These are phyloP conservation scores for Aplidium turbinatum DNA, from an alignment of 23 tunicate genomes.

Conservation along the genomic window DNA sequence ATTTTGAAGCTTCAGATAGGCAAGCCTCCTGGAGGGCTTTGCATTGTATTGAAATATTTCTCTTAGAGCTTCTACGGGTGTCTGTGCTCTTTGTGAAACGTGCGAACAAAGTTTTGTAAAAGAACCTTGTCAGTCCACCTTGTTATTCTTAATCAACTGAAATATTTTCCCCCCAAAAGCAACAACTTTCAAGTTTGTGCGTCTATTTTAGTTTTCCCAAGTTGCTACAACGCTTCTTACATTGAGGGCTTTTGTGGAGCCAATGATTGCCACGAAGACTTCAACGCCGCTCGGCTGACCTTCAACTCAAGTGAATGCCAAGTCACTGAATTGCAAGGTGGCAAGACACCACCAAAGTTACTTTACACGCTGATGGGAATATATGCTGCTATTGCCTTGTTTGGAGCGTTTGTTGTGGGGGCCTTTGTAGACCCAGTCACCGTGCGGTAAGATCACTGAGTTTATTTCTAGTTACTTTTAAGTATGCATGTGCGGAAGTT, in stretches of 20 bases:
- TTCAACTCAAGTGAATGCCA: constrained; percentile 44
- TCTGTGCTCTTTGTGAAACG: too few relatives aligned
- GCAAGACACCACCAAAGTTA: constrained; percentile 3
- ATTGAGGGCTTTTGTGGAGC: constrained; percentile 70
- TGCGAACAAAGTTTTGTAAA: too few relatives aligned
- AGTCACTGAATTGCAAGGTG: neutral
- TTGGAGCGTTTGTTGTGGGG: constrained; percentile 67
- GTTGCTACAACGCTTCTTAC: constrained; percentile 40
- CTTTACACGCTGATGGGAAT: constrained; percentile 93
- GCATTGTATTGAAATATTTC: too few relatives aligned
- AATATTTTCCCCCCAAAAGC: too few relatives aligned
- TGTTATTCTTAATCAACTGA: too few relatives aligned
- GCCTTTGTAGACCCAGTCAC: constrained; percentile 58
- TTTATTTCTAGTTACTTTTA: neutral
- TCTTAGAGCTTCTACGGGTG: too few relatives aligned
- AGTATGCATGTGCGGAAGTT: too few relatives aligned
- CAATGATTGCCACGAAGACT: constrained; percentile 71
- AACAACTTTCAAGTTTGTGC: too few relatives aligned
- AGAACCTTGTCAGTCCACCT: too few relatives aligned
- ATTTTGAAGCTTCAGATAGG: too few relatives aligned
- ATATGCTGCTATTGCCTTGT: constrained; percentile 66
- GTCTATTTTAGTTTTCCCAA: constrained; percentile 58
- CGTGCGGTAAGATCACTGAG: constrained; percentile 55
- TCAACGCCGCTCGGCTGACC: constrained; percentile 7
- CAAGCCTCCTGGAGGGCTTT: too few relatives aligned